phyloP scores from a whole-genome alignment of 2,113 vertebrate species.

The Phaetusa simplex region DNA sequence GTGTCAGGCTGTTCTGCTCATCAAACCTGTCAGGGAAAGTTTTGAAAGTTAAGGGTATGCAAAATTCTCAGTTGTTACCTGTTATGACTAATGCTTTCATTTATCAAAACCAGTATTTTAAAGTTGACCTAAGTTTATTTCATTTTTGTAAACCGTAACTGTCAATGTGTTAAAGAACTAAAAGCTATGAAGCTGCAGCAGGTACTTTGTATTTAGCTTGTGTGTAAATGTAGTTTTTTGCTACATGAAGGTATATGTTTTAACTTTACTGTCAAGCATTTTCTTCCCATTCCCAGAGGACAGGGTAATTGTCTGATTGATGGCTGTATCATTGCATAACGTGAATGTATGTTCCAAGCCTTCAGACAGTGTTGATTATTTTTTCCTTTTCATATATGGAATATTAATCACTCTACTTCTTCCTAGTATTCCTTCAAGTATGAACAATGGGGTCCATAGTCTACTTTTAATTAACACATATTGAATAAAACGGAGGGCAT shows the following conservation, averaged over 20 bases:
- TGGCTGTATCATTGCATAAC: background rate
- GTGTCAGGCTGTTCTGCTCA: background rate
- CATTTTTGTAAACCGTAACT: background rate
- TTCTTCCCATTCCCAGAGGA: background rate
- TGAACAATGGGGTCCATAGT: background rate
- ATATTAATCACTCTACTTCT: background rate
- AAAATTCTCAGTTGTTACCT: background rate
- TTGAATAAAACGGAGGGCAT: background rate
- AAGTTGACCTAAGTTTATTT: background rate
- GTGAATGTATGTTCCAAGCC: background rate
- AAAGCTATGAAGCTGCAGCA: background rate
- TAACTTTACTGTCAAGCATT: background rate
- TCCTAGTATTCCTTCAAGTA: background rate
- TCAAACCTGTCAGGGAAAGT: background rate
- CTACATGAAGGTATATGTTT: background rate
- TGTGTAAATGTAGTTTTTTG: background rate
- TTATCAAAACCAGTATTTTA: background rate
- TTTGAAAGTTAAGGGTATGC: background rate
- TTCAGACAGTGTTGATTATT: background rate
- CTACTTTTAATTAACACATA: constrained; percentile 49
- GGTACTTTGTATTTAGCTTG: background rate
- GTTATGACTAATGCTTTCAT: background rate
- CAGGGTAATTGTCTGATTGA: background rate
- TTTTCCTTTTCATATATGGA: background rate
- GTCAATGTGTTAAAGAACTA: background rate